phyloP scores from a whole-genome alignment of 2,113 vertebrate genomes.

The Mungos mungo region DNA sequence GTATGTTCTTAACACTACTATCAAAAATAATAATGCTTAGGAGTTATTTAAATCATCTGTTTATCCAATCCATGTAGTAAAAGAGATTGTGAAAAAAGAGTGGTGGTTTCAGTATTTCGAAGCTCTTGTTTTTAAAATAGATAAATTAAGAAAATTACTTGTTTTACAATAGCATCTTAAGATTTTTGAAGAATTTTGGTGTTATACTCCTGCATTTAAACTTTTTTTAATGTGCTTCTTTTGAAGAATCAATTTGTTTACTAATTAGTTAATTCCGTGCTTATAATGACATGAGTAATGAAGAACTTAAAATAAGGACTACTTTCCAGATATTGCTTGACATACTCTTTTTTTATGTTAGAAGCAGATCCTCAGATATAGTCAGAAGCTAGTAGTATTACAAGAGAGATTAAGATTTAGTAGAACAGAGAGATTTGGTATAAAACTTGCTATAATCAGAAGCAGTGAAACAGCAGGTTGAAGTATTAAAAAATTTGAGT shows the following conservation, averaged over 20 bases:
- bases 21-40: background rate
- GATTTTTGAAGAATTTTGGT: background rate
- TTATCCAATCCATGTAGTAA: background rate
- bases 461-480: conserved; percentile 7
- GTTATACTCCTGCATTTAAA: conserved; percentile 16
- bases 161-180: conserved; percentile 23
- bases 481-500: background rate
- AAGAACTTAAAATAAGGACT: background rate
- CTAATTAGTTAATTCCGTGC: conserved; percentile 17
- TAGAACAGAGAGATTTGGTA: conserved; percentile 7
- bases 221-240: background rate
- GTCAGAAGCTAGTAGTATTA: conserved; percentile 30
- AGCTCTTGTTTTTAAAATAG: conserved; percentile 30
- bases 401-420: background rate
- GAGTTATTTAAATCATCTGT: background rate
- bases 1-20: background rate
- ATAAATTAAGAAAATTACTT: background rate
- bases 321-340: background rate
- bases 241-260: background rate
- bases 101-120: conserved; percentile 32
- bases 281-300: background rate
- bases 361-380: background rate
- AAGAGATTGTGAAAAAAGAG: conserved; percentile 4
- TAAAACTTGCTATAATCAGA: conserved; percentile 37
- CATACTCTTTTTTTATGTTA: conserved; percentile 23